phyloP scores from a whole-genome alignment of 2,888 invertebrate species.

The Miltochrista miniata region DNA sequence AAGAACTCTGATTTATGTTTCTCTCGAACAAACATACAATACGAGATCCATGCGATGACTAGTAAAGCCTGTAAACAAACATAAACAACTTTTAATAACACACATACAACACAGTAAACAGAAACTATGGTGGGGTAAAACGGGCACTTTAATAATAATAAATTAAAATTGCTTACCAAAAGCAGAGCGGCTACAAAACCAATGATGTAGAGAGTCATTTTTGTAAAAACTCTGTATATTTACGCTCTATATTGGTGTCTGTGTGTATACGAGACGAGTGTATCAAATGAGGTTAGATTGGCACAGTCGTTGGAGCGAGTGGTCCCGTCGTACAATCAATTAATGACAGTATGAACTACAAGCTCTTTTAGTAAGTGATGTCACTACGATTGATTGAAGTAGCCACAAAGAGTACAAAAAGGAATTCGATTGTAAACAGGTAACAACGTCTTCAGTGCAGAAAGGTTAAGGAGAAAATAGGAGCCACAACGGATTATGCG shows the following conservation, averaged over 20 bases:
- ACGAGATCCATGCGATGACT: constrained; percentile 67
- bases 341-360: constrained; percentile 63
- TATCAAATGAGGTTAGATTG: constrained; percentile 61
- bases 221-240: constrained; percentile 36
- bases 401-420: constrained; percentile 52
- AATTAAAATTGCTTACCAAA: constrained; percentile 55
- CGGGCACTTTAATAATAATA: background rate
- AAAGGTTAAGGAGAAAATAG: constrained; percentile 28
- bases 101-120: background rate
- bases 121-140: background rate
- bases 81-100: constrained; percentile 3
- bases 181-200: constrained; percentile 70
- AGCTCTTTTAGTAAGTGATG: constrained; percentile 68
- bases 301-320: constrained; percentile 53
- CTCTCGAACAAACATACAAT: constrained; percentile 74
- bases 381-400: constrained; percentile 62
- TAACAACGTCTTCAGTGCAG: constrained; percentile 19
- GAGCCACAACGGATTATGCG: background rate
- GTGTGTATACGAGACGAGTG: constrained; percentile 51
- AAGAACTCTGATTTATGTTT: constrained; percentile 62
- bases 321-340: constrained; percentile 64
- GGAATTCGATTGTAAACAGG: constrained; percentile 25
- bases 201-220: constrained; percentile 63
- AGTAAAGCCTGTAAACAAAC: constrained; percentile 59
- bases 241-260: constrained; percentile 19